Evolutionary conservation across 2,113 vertebrate genomes (phyloP).

Genomic region (Clarias magur): DNA sequence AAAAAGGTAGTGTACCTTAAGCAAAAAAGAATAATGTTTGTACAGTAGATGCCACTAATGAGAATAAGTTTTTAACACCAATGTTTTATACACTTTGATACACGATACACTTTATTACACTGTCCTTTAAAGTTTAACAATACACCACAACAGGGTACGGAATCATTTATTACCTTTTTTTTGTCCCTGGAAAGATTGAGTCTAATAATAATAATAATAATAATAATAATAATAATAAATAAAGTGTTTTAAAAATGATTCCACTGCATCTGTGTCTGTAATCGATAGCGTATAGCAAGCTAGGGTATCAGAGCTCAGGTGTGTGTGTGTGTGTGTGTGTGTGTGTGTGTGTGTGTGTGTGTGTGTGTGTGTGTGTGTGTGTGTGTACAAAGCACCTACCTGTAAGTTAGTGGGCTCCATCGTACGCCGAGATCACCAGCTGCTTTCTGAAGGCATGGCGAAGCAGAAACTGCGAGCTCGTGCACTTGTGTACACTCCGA

Average conservation of each 20-base stretch:
- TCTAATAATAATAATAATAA: not conserved
- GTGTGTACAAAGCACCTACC: not conserved
- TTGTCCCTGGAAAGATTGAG: not conserved
- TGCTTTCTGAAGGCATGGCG: not conserved
- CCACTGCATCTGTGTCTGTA: not conserved
- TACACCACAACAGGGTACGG: not conserved
- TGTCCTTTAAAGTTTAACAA: too few species aligned
- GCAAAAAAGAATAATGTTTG: not conserved
- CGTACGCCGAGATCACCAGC: not conserved
- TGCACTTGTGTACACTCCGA: constrained; percentile 1
- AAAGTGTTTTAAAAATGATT: not conserved
- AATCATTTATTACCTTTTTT: not conserved
- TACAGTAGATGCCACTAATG: not conserved
- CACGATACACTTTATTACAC: too few species aligned
- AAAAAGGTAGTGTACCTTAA: not conserved
- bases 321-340: not conserved
- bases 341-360: not conserved
- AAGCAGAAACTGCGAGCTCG: not conserved
- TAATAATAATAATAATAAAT: too few species aligned
- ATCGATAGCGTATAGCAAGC: too few species aligned
- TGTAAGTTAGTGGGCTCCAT: constrained; percentile 43
- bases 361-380: too few species aligned
- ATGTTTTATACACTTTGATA: too few species aligned
- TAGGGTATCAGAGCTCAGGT: not conserved
- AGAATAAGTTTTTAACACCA: not conserved